Conservation (phyloP, 2,797 vertebrate genomes). For the Aeoliscus strigatus region DNA sequence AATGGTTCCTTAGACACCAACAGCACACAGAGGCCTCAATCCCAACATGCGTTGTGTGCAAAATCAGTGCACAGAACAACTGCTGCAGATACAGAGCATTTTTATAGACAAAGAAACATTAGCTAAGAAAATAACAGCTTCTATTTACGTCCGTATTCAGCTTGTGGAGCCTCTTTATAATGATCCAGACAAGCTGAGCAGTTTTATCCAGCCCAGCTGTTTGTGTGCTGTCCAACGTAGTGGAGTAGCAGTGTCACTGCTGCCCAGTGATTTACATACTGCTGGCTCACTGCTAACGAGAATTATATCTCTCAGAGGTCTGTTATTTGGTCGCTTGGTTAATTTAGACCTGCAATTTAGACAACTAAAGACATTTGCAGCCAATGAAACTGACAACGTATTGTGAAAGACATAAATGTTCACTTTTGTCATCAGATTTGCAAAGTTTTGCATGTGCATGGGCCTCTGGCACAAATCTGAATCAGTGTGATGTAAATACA, state of each 20-base stretch:
- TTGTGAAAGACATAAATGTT: too few relatives aligned
- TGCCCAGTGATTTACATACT: constrained; percentile 51
- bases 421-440: too few relatives aligned
- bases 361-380: neutral
- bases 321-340: constrained; percentile 30
- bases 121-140: constrained; percentile 52
- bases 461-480: too few relatives aligned
- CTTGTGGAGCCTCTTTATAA: constrained; percentile 30
- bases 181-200: constrained; percentile 45
- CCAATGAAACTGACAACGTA: too few relatives aligned
- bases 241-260: constrained; percentile 23
- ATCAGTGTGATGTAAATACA: too few relatives aligned
- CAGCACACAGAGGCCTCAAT: too few relatives aligned
- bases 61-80: neutral
- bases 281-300: constrained; percentile 35
- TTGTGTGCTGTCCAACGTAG: constrained; percentile 47
- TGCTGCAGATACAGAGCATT: neutral
- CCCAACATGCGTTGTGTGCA: too few relatives aligned
- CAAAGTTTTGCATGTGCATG: too few relatives aligned
- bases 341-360: constrained; percentile 31
- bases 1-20: too few relatives aligned
- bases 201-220: constrained; percentile 55
- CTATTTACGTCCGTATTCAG: constrained; percentile 34
- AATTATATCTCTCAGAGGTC: constrained; percentile 33
- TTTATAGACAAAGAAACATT: constrained; percentile 29